Conservation (phyloP, 2,797 vertebrate species). For the Malurus splendens region DNA sequence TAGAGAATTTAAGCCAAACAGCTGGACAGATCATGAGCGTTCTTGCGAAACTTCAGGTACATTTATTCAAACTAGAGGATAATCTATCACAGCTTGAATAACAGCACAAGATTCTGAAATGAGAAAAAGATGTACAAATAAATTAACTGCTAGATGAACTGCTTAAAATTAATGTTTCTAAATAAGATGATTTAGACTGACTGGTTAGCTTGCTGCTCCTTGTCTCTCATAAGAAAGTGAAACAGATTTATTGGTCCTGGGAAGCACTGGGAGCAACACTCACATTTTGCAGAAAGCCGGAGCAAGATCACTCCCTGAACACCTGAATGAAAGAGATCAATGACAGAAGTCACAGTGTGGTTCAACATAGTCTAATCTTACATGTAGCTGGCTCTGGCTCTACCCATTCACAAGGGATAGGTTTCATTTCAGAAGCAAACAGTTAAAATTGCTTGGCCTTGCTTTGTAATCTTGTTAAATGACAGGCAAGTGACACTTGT, state of each 20-base stretch:
- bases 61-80: not conserved
- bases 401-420: not conserved
- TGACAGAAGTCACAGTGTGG: not conserved
- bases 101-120: not conserved
- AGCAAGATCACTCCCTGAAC: not conserved
- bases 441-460: not conserved
- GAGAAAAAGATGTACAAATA: slow-evolving; percentile 2
- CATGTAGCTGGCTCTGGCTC: not conserved
- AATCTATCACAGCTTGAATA: not conserved
- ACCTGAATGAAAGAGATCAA: not conserved
- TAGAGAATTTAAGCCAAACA: not conserved
- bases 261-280: not conserved
- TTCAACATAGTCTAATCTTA: not conserved
- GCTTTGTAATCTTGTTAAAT: slow-evolving; percentile 19
- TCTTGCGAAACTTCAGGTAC: not conserved
- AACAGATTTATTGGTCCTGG: not conserved
- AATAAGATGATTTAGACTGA: slow-evolving; percentile 11
- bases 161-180: not conserved
- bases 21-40: not conserved
- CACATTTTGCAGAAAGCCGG: not conserved
- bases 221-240: not conserved
- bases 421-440: slow-evolving; percentile 32
- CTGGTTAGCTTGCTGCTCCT: not conserved
- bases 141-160: not conserved
- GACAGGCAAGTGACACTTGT: not conserved